Base-by-base conservation (phyloP, 2,797 vertebrate genomes). In the Yasuhikotakia modesta region DNA sequence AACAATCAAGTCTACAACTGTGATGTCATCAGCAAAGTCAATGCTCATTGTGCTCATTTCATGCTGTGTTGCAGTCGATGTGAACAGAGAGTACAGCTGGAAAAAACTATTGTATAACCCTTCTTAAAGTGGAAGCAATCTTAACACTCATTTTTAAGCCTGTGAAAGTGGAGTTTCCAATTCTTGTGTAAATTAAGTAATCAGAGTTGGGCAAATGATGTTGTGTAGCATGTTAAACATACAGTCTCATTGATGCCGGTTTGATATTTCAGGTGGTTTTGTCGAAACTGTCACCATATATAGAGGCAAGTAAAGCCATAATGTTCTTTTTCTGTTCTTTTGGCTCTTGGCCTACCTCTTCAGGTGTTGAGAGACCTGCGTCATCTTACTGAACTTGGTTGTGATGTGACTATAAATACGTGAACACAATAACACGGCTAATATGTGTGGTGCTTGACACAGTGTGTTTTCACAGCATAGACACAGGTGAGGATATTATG, bases 391-490 rank as follows among this genome's bases (percentile, higher is more conserved):
- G n/a, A 53, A 71, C 50, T 21, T 35, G 45, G 39, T 43, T 39
- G 13, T 53, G 35, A 67, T 67, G 73, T 76, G 35, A 76, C 24
- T 76, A 76, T 66, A 79, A 81, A 81, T 79, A 79, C 46, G 27
- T n/a, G 35, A 22, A 43, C 22, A 16, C 13, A 58, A 66, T 52
- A 78, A 46, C 60, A 70, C 21, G 19, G 13, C 52, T 32, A 66
- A 75, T 43, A 14, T 45, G 43, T n/a, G n/a, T 14, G 50, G n/a
- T 57, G 61, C 68, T 70, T 46, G 63, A 55, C 17, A 66, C 60
- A 63, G 35, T 8, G 3, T 35, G 61, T 55, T 48, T 80, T 77
- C 58, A 55, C 5, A 0, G 45, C 22, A 50, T 22, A 50, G 39
- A 64, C n/a, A 48, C 1, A 32, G 58, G 43, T 14, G 19, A 68